Percentiles rank a stretch among this genome's conserved stretches.
phyloP scores from a whole-genome alignment of 2,888 invertebrate species.

The Lasioglossum vierecki region DNA sequence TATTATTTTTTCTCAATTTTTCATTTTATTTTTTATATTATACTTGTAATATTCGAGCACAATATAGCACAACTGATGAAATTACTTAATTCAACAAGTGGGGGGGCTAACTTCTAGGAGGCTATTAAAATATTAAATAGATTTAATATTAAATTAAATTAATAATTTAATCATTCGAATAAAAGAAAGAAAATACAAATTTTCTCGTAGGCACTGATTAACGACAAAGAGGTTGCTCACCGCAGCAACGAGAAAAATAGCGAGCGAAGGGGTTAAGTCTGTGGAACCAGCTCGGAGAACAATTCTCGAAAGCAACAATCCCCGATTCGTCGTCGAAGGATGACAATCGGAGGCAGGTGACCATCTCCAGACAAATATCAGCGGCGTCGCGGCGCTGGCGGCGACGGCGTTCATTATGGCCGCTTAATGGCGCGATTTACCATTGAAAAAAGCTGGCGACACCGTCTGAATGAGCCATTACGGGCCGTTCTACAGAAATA shows the following conservation, averaged over 20 bases:
- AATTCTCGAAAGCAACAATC: neutral
- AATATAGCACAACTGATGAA: too few relatives aligned
- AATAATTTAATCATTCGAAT: neutral
- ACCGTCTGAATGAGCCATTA: slow-evolving; percentile 83
- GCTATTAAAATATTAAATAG: too few relatives aligned
- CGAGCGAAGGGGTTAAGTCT: neutral
- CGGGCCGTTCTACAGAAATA: slow-evolving; percentile 80
- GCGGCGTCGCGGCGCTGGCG: slow-evolving; percentile 38
- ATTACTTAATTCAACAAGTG: too few relatives aligned
- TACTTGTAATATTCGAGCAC: too few relatives aligned
- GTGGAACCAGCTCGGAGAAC: neutral
- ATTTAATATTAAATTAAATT: too few relatives aligned
- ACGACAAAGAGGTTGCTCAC: neutral
- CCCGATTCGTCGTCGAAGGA: neutral
- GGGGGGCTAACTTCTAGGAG: too few relatives aligned
- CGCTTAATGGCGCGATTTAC: slow-evolving; percentile 81
- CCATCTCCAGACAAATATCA: slow-evolving; percentile 58
- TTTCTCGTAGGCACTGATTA: neutral
- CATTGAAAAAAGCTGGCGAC: slow-evolving; percentile 79
- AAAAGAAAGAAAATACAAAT: neutral
- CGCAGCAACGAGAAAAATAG: neutral
- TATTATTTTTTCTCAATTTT: too few relatives aligned
- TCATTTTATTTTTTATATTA: too few relatives aligned
- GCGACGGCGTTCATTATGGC: slow-evolving; percentile 78
- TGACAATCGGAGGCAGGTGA: slow-evolving; percentile 16